These are phyloP conservation scores for Philereme vetulata DNA, from an alignment of 2,888 invertebrate genomes.

Conservation along the genomic window DNA sequence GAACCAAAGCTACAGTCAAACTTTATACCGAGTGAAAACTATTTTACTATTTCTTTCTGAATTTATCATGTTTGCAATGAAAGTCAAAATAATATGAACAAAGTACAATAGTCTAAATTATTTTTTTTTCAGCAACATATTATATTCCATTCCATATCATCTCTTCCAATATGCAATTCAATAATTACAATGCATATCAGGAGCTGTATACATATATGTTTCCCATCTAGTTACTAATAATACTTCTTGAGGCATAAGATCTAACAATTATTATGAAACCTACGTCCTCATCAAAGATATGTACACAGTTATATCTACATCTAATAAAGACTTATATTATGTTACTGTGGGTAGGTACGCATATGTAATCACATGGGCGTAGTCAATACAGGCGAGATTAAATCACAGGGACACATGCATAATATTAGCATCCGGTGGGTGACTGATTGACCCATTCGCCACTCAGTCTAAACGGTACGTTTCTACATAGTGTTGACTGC, in stretches of 20 bases:
- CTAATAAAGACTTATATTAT: neutral
- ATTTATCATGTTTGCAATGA: too few species aligned
- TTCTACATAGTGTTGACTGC: neutral
- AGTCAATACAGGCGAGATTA: constrained; percentile 30
- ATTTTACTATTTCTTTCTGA: too few species aligned
- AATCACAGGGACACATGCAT: constrained; percentile 38
- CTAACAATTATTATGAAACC: neutral
- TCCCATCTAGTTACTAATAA: too few species aligned
- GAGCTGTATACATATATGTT: too few species aligned
- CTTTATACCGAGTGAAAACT: too few species aligned
- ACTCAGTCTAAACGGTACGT: constrained; percentile 6
- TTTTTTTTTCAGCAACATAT: too few species aligned
- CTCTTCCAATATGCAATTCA: too few species aligned
- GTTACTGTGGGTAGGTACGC: neutral
- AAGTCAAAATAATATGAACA: too few species aligned
- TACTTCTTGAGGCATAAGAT: neutral
- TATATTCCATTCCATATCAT: too few species aligned
- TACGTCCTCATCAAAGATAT: neutral
- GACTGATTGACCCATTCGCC: constrained; percentile 32
- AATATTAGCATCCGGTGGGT: constrained; percentile 36
- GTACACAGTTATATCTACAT: neutral
- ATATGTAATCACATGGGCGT: constrained; percentile 1
- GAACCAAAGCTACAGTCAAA: too few species aligned
- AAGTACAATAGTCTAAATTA: too few species aligned
- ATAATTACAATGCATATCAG: too few species aligned